These are phyloP conservation scores for Chironomus striatipennis DNA, from an alignment of 1,140 invertebrate species.

Conservation along the genomic window DNA sequence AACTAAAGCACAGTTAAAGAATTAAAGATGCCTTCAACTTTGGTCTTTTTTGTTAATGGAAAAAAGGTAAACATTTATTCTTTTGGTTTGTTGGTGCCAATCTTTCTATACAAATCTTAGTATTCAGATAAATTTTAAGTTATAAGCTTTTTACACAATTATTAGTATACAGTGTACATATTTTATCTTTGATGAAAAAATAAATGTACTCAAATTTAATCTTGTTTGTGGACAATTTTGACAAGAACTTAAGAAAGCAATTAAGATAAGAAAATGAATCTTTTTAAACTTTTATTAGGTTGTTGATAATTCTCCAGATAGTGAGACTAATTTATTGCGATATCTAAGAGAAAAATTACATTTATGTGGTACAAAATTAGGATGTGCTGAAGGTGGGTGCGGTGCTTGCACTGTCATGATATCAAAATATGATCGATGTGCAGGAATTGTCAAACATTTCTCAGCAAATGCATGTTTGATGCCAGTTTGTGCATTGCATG, in stretches of 20 bases:
- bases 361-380: conserved; percentile 80
- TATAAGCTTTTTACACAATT: too few species aligned
- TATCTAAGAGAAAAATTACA: conserved; percentile 75
- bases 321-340: conserved; percentile 75
- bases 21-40: conserved; percentile 28
- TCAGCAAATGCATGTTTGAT: conserved; percentile 83
- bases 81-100: too few species aligned
- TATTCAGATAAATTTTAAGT: too few species aligned
- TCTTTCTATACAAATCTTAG: too few species aligned
- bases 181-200: too few species aligned
- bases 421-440: conserved; percentile 59
- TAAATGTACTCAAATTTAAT: too few species aligned
- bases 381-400: conserved; percentile 89
- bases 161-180: too few species aligned
- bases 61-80: conserved; percentile 46
- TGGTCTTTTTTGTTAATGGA: conserved; percentile 46
- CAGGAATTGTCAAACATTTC: conserved; percentile 67
- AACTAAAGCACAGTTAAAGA: too few species aligned
- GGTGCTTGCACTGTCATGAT: conserved; percentile 92
- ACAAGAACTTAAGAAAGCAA: not conserved
- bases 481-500: conserved; percentile 75
- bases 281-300: conserved; percentile 45
- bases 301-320: conserved; percentile 60
- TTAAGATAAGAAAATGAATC: not conserved
- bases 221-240: too few species aligned